A percentile compares a stretch with the other conserved stretches of the same genome.
Evolutionary conservation across 2,113 vertebrate species (phyloP).

Genomic region (Neoarius graeffei): DNA sequence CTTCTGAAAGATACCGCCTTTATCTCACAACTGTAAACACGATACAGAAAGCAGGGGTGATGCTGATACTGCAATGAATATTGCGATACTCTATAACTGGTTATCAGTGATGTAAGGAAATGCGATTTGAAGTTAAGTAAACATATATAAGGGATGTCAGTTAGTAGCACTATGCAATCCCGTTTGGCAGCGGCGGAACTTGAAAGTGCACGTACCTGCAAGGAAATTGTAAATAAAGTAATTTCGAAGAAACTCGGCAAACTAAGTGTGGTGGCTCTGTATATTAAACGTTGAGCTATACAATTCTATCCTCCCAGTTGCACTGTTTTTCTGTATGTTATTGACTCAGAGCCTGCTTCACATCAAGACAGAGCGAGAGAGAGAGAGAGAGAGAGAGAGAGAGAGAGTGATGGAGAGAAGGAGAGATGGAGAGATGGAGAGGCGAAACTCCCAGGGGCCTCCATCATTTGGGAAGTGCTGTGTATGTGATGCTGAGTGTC

Average conservation of each 20-base stretch:
- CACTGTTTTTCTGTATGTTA: neutral
- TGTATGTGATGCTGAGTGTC: constrained; percentile 64
- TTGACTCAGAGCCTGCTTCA: constrained; percentile 52
- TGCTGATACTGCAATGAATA: neutral
- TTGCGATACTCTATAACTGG: neutral
- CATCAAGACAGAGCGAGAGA: constrained; percentile 37
- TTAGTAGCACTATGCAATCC: neutral
- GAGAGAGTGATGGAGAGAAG: constrained; percentile 18
- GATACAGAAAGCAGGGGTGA: neutral
- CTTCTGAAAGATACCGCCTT: neutral
- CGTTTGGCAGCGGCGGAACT: neutral
- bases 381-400: constrained; percentile 12
- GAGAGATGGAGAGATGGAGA: constrained; percentile 28
- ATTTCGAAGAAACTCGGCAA: neutral
- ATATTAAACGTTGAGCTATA: constrained; percentile 16
- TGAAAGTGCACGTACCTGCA: neutral
- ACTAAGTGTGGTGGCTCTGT: neutral
- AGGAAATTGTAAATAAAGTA: neutral
- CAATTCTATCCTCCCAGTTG: constrained; percentile 17
- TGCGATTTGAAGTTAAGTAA: neutral
- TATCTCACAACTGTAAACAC: neutral
- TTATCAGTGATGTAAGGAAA: neutral
- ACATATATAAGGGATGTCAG: neutral
- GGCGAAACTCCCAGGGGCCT: constrained; percentile 61
- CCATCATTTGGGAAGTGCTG: constrained; percentile 60